Percentiles rank a stretch among this genome's conserved stretches.
phyloP scores from a whole-genome alignment of 92 coral and sea anemone genomes.

The Zoanthus solanderi region DNA sequence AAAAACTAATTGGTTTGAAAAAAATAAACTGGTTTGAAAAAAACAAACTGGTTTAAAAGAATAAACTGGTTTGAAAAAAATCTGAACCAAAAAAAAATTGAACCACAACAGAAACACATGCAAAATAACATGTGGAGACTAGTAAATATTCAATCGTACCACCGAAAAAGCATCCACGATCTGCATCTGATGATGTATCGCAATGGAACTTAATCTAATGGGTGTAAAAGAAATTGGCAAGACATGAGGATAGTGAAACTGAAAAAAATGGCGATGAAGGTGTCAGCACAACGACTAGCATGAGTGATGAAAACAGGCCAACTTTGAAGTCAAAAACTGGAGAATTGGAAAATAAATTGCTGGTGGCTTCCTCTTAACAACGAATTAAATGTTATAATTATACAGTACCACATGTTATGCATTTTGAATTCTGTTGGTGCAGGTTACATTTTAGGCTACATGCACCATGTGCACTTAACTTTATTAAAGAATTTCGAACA shows the following conservation, averaged over 20 bases:
- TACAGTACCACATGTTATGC: not conserved
- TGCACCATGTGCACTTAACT: not conserved
- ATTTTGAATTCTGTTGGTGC: not conserved
- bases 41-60: too few relatives aligned
- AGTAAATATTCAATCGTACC: not conserved
- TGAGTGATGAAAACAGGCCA: conserved; percentile 13
- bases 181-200: not conserved
- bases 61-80: too few relatives aligned
- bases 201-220: not conserved
- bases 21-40: too few relatives aligned
- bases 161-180: not conserved
- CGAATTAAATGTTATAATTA: not conserved
- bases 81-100: too few relatives aligned
- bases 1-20: too few relatives aligned
- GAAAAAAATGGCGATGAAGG: not conserved
- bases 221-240: not conserved
- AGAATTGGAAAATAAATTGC: not conserved
- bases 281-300: conserved; percentile 7
- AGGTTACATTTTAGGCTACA: conserved; percentile 5
- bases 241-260: not conserved
- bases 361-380: not conserved
- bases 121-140: not conserved
- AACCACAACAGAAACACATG: not conserved
- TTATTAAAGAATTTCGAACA: not conserved
- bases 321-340: not conserved